Evolutionary conservation across 2,797 vertebrate genomes (phyloP).

Genomic region (Echiichthys vipera): DNA sequence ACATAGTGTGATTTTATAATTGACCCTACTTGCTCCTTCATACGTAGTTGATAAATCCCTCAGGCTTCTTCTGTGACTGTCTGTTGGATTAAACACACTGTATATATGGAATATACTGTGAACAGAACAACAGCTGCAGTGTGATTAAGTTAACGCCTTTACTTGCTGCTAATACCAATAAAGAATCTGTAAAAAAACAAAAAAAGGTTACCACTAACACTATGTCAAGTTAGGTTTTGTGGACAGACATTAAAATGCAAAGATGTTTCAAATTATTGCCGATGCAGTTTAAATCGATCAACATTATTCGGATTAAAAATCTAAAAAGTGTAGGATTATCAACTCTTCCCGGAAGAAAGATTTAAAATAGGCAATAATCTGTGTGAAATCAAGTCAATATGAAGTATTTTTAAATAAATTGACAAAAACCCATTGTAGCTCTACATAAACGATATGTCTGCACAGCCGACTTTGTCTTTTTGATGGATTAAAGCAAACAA

Average conservation of each 20-base stretch:
- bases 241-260: background rate
- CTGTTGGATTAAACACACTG: slow-evolving; percentile 28
- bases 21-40: slow-evolving; percentile 71
- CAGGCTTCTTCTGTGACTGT: slow-evolving; percentile 23
- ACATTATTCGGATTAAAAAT: background rate
- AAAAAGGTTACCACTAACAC: too few relatives aligned
- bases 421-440: background rate
- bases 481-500: background rate
- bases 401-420: background rate
- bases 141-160: slow-evolving; percentile 20
- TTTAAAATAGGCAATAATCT: background rate
- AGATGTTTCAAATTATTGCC: background rate
- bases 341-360: background rate
- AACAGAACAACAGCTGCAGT: slow-evolving; percentile 24
- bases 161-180: too few relatives aligned
- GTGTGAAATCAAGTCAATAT: background rate
- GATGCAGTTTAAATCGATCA: background rate
- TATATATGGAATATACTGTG: slow-evolving; percentile 14
- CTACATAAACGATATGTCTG: background rate
- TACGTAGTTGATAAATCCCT: slow-evolving; percentile 70
- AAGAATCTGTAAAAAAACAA: too few relatives aligned
- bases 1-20: slow-evolving; percentile 78
- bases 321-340: background rate
- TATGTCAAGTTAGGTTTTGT: background rate
- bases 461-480: background rate